These are phyloP conservation scores for Thereuonema tuberculata DNA, from an alignment of 1,140 invertebrate genomes.

Conservation along the genomic window DNA sequence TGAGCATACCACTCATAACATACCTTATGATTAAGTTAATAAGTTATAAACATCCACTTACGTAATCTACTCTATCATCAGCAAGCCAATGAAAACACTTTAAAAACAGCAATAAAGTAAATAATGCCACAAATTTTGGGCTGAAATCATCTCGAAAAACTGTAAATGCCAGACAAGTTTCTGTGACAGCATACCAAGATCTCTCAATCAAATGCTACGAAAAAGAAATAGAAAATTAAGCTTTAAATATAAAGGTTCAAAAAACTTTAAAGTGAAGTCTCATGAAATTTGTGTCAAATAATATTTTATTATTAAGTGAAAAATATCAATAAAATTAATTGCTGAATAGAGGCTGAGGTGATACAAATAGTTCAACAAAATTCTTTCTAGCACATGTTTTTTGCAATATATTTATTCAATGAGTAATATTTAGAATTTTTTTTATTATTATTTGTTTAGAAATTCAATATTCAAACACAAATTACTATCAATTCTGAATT, in stretches of 20 bases:
- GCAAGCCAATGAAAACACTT: constrained; percentile 99
- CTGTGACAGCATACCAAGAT: constrained; percentile 98
- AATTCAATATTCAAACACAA: too few species aligned
- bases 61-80: constrained; percentile 97
- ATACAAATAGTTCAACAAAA: too few species aligned
- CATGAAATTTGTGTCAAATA: constrained; percentile 1
- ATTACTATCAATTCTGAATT: too few species aligned
- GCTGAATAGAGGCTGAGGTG: too few species aligned
- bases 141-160: constrained; percentile 99
- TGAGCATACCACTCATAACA: too few species aligned
- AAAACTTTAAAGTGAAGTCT: constrained; percentile 11
- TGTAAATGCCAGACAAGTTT: constrained; percentile 97
- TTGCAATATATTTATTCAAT: too few species aligned
- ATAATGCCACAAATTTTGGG: constrained; percentile 94
- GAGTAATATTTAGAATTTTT: too few species aligned
- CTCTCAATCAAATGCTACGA: constrained; percentile 91
- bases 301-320: constrained; percentile 1
- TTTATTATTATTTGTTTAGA: too few species aligned
- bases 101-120: constrained; percentile 89
- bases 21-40: too few species aligned
- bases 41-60: too few species aligned
- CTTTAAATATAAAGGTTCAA: constrained; percentile 7
- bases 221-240: constrained; percentile 17
- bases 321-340: constrained; percentile 11
- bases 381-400: too few species aligned